Evolutionary conservation across 1,140 invertebrate species (phyloP).

Genomic region (Nasonia longicornis): DNA sequence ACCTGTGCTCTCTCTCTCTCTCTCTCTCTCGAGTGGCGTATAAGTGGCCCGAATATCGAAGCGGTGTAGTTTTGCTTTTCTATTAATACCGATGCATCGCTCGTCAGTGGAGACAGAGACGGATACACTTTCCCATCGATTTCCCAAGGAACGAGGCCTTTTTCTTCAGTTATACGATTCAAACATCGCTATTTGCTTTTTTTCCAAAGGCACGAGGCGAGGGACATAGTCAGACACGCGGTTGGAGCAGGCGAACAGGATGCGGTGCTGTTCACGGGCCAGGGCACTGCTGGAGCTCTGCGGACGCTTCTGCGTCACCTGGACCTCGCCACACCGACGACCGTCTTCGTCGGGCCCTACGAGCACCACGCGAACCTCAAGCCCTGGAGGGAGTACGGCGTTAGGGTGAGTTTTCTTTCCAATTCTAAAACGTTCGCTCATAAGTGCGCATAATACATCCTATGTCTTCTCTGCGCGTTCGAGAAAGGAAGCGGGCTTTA

Average conservation of each 20-base stretch:
- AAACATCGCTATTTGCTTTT: background rate
- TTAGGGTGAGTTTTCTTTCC: conserved; percentile 74
- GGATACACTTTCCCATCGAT: background rate
- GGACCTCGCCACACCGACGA: conserved; percentile 73
- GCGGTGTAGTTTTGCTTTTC: background rate
- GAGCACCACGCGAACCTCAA: conserved; percentile 88
- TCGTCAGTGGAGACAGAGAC: too few relatives aligned
- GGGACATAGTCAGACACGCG: conserved; percentile 84
- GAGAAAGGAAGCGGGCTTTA: background rate
- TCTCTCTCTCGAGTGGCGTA: background rate
- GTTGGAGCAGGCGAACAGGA: conserved; percentile 87
- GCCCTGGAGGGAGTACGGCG: conserved; percentile 85
- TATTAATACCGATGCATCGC: background rate
- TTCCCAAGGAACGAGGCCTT: background rate
- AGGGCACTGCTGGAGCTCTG: conserved; percentile 80
- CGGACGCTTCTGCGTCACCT: conserved; percentile 75
- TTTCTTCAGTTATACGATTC: background rate
- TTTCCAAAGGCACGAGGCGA: conserved; percentile 78
- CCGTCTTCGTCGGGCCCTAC: conserved; percentile 86
- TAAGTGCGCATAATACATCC: background rate
- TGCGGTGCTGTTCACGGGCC: conserved; percentile 84
- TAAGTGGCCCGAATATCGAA: background rate
- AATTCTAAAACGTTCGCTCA: background rate
- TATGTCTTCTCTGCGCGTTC: background rate
- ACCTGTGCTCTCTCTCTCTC: background rate